Conservation (phyloP, 2,113 vertebrate genomes). For the Alexandromys fortis region DNA sequence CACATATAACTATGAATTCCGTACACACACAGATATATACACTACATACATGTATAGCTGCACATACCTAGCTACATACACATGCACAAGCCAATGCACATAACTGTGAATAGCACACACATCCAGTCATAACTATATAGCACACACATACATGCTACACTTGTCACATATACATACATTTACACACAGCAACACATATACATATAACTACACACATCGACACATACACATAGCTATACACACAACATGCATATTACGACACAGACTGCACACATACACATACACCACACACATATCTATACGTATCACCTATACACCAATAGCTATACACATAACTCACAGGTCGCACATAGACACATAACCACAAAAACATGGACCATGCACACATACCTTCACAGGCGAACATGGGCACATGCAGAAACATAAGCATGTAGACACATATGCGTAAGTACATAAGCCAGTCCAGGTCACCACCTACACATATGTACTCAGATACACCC, state of each 20-base stretch:
- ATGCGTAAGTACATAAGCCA: background rate
- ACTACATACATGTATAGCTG: background rate
- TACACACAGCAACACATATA: background rate
- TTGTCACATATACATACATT: background rate
- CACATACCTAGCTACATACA: background rate
- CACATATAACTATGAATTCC: background rate
- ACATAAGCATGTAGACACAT: background rate
- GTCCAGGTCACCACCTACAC: background rate
- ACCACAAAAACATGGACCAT: background rate
- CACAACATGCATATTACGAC: too few species aligned
- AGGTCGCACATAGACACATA: background rate
- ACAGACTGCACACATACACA: background rate
- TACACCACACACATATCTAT: too few species aligned
- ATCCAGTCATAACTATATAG: background rate
- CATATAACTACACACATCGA: background rate
- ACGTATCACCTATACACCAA: background rate
- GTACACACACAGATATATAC: background rate
- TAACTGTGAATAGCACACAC: background rate
- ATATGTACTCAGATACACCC: background rate
- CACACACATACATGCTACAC: background rate
- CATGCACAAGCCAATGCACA: background rate
- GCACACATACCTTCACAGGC: background rate
- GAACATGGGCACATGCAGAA: rapidly evolving
- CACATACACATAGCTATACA: background rate
- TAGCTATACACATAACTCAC: background rate